phyloP scores from a whole-genome alignment of 1,140 invertebrate genomes.

The Arctopsyche grandis region DNA sequence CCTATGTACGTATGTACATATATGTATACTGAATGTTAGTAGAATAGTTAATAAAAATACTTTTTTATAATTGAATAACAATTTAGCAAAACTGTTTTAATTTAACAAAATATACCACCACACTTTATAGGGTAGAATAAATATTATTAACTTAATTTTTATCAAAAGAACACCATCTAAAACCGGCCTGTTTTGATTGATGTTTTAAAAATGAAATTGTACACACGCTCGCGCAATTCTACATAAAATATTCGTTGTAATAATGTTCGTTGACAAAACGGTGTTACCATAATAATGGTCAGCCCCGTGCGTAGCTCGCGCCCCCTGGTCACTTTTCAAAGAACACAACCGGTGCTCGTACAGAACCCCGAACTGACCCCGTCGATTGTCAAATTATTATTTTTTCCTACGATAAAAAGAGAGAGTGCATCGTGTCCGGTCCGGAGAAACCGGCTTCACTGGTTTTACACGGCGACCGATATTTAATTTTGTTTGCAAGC shows the following conservation, averaged over 20 bases:
- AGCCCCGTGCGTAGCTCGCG: slow-evolving; percentile 22
- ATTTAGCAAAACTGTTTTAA: too few species aligned
- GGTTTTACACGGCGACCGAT: background rate
- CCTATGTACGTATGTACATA: too few species aligned
- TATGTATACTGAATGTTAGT: too few species aligned
- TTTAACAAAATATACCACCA: too few species aligned
- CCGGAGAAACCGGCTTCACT: background rate
- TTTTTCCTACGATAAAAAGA: background rate
- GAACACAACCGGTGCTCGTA: slow-evolving; percentile 5
- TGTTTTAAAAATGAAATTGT: slow-evolving; percentile 20
- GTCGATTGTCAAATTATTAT: slow-evolving; percentile 36
- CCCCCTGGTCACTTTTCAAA: background rate
- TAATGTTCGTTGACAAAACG: slow-evolving; percentile 29
- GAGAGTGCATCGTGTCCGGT: background rate
- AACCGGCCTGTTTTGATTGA: slow-evolving; percentile 21
- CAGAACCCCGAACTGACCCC: slow-evolving; percentile 12
- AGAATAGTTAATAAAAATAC: too few species aligned
- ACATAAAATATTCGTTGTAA: background rate
- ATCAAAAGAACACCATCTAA: too few species aligned
- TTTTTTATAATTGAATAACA: too few species aligned
- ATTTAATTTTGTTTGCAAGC: slow-evolving; percentile 40
- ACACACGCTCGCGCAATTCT: background rate
- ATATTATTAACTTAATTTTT: too few species aligned
- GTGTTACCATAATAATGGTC: slow-evolving; percentile 41
- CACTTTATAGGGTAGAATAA: too few species aligned